phyloP scores from a whole-genome alignment of 2,797 vertebrate genomes.

The Vipera latastei region DNA sequence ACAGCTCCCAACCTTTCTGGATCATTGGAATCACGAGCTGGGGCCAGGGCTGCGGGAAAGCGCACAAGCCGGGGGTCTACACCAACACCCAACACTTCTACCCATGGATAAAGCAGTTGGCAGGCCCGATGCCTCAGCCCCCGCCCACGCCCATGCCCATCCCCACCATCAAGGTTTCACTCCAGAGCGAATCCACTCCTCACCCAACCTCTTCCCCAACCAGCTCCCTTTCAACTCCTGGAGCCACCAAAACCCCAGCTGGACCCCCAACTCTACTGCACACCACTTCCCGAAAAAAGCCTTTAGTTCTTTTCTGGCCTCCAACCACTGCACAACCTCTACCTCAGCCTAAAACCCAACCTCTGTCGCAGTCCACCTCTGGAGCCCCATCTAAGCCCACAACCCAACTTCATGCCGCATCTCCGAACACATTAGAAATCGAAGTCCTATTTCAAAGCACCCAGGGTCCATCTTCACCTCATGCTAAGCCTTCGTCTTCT shows the following conservation, averaged over 20 bases:
- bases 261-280: no score
- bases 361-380: background rate
- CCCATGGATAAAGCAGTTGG: slow-evolving; percentile 48
- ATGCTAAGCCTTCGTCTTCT: background rate
- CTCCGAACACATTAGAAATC: background rate
- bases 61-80: slow-evolving; percentile 63
- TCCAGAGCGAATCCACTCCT: background rate
- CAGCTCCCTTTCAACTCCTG: background rate
- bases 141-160: background rate
- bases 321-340: background rate
- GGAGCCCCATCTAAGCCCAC: background rate
- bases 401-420: background rate
- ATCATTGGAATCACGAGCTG: slow-evolving; percentile 66
- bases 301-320: background rate
- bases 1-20: slow-evolving; percentile 27
- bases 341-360: no score
- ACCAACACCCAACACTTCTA: slow-evolving; percentile 55
- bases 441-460: background rate
- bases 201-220: no score
- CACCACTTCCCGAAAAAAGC: rapidly evolving
- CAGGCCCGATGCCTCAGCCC: background rate
- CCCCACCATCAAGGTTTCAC: background rate
- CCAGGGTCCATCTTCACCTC: background rate
- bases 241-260: no score
- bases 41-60: slow-evolving; percentile 62